A percentile compares a stretch with the other conserved stretches of the same genome.
Evolutionary conservation across 92 coral and sea anemone genomes (phyloP).

Genomic region (Zoanthus sociatus): DNA sequence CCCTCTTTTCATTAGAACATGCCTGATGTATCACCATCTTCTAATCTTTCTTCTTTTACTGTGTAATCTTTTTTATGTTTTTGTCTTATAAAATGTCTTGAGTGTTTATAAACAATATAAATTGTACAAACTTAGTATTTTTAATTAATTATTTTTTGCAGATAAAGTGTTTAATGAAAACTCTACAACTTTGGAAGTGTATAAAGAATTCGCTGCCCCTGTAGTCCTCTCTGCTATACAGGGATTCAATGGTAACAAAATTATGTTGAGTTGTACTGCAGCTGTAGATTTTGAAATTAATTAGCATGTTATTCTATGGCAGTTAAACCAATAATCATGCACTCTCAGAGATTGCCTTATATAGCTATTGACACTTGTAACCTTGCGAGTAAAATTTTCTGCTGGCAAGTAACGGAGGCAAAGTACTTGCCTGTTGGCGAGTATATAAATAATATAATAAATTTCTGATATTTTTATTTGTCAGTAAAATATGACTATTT

Average conservation of each 20-base stretch:
- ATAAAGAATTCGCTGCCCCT: conserved; percentile 84
- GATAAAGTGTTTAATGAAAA: conserved; percentile 81
- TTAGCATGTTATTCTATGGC: not conserved
- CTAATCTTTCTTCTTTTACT: no score
- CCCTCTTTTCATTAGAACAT: no score
- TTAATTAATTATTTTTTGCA: conserved; percentile 1
- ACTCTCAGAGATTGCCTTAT: no score
- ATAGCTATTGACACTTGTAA: not conserved
- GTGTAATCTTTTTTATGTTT: no score
- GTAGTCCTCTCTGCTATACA: conserved; percentile 81
- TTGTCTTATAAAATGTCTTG: not conserved
- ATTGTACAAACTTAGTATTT: not conserved
- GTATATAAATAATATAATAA: no score
- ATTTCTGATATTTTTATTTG: no score
- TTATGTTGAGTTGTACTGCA: not conserved
- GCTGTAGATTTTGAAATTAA: not conserved
- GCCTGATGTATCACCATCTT: no score
- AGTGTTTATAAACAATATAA: not conserved
- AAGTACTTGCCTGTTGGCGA: no score
- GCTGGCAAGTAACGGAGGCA: no score
- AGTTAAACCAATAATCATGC: not conserved
- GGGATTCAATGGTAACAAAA: conserved; percentile 87
- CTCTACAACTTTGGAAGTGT: conserved; percentile 73
- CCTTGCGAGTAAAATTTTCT: no score
- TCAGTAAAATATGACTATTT: no score